phyloP scores from a whole-genome alignment of 2,888 invertebrate species.

The Xestia c-nigrum region DNA sequence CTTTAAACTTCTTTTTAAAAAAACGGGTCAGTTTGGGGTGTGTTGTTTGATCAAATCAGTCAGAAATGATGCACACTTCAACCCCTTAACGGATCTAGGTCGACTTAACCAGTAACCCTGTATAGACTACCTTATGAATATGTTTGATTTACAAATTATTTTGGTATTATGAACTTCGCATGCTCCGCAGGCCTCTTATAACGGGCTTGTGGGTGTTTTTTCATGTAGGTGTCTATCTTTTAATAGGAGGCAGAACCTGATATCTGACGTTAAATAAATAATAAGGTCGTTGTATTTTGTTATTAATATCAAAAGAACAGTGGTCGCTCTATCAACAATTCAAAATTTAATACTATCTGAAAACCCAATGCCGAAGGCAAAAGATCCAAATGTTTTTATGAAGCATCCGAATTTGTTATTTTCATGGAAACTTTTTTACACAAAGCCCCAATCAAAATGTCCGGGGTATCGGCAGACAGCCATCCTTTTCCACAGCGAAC shows the following conservation, averaged over 20 bases:
- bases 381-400: background rate
- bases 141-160: too few relatives aligned
- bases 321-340: background rate
- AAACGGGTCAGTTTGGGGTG: too few relatives aligned
- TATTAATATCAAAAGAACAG: background rate
- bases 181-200: too few relatives aligned
- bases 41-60: too few relatives aligned
- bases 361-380: background rate
- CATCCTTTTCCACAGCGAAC: constrained; percentile 24
- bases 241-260: background rate
- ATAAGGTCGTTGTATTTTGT: background rate
- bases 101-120: too few relatives aligned
- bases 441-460: constrained; percentile 49
- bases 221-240: too few relatives aligned
- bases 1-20: too few relatives aligned
- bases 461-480: constrained; percentile 17
- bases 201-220: too few relatives aligned
- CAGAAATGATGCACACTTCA: too few relatives aligned
- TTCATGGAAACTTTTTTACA: constrained; percentile 23
- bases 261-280: background rate
- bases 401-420: constrained; percentile 2
- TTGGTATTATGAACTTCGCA: too few relatives aligned
- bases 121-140: too few relatives aligned
- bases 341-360: background rate
- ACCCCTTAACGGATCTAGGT: too few relatives aligned